Evolutionary conservation across 2,797 vertebrate genomes (phyloP).

Genomic region (Hemitrygon akajei): DNA sequence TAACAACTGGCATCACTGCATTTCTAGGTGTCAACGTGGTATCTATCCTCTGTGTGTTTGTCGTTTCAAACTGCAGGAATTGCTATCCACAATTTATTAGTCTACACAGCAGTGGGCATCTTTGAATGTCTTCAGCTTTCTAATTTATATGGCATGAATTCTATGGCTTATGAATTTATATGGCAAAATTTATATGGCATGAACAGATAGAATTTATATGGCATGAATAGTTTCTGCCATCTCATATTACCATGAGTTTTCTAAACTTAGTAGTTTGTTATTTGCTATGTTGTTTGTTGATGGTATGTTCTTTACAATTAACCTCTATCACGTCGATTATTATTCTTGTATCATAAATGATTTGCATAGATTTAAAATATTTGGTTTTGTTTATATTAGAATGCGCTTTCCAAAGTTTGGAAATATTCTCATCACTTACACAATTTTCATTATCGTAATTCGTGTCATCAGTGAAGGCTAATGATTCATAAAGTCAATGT

Average conservation of each 20-base stretch:
- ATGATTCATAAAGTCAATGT: background rate
- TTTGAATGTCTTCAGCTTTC: background rate
- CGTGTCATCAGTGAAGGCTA: no score
- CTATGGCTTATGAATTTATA: no score
- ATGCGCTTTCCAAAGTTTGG: background rate
- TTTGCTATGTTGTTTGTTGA: background rate
- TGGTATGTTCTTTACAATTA: background rate
- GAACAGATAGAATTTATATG: background rate
- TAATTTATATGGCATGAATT: no score
- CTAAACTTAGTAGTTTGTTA: background rate
- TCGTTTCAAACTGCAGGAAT: constrained; percentile 49
- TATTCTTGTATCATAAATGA: no score
- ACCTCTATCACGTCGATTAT: background rate
- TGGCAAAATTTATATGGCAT: no score
- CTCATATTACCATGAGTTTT: background rate
- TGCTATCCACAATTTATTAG: constrained; percentile 46
- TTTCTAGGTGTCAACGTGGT: background rate
- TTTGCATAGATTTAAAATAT: background rate
- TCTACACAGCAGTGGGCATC: constrained; percentile 43
- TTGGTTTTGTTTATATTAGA: background rate
- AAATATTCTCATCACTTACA: background rate
- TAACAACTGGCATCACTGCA: constrained; percentile 38
- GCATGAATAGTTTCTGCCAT: background rate
- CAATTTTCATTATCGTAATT: no score
- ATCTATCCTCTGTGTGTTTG: constrained; percentile 46